A percentile compares a stretch with the other conserved stretches of the same genome.
Evolutionary conservation across 2,888 invertebrate species (phyloP).

Genomic region (Epirrita christyi): DNA sequence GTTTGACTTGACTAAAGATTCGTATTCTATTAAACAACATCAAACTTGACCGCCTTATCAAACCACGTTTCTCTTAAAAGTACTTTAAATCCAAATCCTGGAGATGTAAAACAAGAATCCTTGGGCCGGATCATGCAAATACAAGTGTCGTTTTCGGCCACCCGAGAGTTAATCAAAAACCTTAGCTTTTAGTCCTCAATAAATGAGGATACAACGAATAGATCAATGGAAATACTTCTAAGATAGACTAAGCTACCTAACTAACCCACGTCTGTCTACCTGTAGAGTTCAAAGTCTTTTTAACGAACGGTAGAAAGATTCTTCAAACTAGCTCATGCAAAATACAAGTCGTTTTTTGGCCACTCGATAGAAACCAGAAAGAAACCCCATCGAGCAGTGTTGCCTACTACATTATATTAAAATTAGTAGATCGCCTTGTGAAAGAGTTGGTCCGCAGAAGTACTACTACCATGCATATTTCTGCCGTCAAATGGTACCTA

Average conservation of each 20-base stretch:
- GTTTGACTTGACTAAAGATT: no score
- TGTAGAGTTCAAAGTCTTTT: no score
- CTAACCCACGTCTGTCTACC: no score
- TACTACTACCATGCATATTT: no score
- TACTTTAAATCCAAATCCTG: not conserved
- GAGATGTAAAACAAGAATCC: not conserved
- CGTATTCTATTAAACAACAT: no score
- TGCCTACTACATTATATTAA: not conserved
- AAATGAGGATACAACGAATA: not conserved
- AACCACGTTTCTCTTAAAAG: no score
- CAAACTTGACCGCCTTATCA: no score
- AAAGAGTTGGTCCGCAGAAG: no score
- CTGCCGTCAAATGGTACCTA: no score
- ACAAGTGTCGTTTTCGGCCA: not conserved
- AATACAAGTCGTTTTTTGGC: constrained; percentile 77
- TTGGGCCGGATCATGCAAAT: not conserved
- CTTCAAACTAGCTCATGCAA: constrained; percentile 75
- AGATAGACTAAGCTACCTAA: no score
- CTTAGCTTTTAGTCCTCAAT: not conserved
- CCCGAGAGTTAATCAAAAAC: not conserved
- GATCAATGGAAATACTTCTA: no score
- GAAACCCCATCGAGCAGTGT: constrained; percentile 46
- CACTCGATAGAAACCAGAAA: constrained; percentile 81
- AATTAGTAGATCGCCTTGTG: no score
- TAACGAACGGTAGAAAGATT: constrained; percentile 41